phyloP scores from a whole-genome alignment of 2,888 invertebrate genomes.

The Tetanocera ferruginea region DNA sequence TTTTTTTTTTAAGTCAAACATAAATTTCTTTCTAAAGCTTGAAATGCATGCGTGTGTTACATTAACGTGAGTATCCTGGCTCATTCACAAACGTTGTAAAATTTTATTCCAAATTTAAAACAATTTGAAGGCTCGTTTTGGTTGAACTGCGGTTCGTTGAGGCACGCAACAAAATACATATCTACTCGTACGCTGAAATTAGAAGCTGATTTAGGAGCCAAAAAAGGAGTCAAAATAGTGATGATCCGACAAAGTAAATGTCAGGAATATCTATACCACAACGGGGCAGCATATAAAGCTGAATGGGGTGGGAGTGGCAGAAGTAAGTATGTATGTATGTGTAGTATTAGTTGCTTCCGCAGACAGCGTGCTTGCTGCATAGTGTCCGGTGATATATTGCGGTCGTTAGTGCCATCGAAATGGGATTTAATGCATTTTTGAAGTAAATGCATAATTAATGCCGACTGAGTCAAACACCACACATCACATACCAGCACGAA shows the following conservation, averaged over 20 bases:
- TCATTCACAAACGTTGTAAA: slow-evolving; percentile 31
- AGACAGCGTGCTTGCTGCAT: not conserved
- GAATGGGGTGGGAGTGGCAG: not conserved
- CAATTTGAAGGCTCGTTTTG: slow-evolving; percentile 24
- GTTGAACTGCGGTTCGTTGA: not conserved
- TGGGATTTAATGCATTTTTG: slow-evolving; percentile 37
- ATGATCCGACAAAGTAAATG: slow-evolving; percentile 15
- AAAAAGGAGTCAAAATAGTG: not conserved
- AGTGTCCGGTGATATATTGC: slow-evolving; percentile 24
- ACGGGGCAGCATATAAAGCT: not conserved
- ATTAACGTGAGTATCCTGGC: not conserved
- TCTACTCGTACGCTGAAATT: not conserved
- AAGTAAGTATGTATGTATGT: too few species aligned
- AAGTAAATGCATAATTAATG: slow-evolving; percentile 34
- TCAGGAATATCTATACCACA: not conserved
- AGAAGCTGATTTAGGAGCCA: not conserved
- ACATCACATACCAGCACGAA: not conserved
- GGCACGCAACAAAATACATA: not conserved
- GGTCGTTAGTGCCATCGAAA: slow-evolving; percentile 23
- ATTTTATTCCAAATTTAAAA: slow-evolving; percentile 38
- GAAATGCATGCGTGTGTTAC: too few species aligned
- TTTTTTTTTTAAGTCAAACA: too few species aligned
- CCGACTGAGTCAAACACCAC: not conserved
- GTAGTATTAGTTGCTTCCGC: not conserved
- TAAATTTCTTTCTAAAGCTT: too few species aligned